Evolutionary conservation across 2,888 invertebrate species (phyloP).

Genomic region (Drepana falcataria): DNA sequence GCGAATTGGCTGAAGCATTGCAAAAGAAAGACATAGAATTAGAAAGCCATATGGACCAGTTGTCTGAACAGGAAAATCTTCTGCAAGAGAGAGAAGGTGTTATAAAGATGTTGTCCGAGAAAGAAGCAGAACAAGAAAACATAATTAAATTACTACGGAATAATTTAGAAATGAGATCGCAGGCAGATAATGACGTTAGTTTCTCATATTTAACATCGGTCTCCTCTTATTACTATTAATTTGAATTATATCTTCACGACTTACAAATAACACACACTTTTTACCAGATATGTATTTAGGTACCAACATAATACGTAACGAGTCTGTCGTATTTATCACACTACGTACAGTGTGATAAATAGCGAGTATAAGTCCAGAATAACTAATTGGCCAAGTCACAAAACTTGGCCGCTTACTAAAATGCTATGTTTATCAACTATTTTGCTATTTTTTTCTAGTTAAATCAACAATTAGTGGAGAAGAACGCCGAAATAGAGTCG

Average conservation of each 20-base stretch:
- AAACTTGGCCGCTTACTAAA: background rate
- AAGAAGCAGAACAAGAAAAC: conserved; percentile 57
- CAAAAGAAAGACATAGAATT: conserved; percentile 46
- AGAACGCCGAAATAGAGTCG: conserved; percentile 53
- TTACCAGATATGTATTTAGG: no score
- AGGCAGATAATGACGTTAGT: conserved; percentile 50
- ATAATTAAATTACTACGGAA: conserved; percentile 52
- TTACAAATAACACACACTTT: no score
- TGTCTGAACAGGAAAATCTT: conserved; percentile 35
- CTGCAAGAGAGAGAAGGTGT: conserved; percentile 44
- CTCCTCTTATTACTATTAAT: conserved; percentile 2
- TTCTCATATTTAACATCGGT: background rate
- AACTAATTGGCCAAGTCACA: no score
- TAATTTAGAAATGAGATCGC: conserved; percentile 50
- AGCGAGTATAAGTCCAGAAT: no score
- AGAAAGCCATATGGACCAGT: conserved; percentile 29
- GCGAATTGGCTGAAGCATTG: conserved; percentile 40
- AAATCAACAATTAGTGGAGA: conserved; percentile 46
- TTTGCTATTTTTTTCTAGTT: conserved; percentile 31
- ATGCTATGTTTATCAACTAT: background rate
- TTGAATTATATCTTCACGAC: no score
- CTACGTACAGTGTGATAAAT: no score
- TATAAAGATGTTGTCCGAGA: conserved; percentile 50
- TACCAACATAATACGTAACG: no score
- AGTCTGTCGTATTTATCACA: no score